These are phyloP conservation scores for Dendrolimus kikuchii DNA, from an alignment of 1,140 invertebrate genomes.

Conservation along the genomic window DNA sequence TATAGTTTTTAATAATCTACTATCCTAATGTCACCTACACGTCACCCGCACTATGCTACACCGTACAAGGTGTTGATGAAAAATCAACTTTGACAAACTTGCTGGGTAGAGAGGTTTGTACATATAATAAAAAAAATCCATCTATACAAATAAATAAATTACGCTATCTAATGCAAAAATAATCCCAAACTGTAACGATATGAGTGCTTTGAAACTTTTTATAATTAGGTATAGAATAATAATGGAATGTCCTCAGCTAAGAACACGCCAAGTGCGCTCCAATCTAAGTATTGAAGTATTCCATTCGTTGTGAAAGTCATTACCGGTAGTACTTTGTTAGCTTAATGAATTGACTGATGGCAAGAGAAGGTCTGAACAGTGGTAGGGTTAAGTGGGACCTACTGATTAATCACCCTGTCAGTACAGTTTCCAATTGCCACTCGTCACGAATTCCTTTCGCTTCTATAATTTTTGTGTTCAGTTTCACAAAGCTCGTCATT, in stretches of 20 bases:
- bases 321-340: constrained; percentile 64
- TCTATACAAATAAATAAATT: no score
- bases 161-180: no score
- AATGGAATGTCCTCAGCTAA: background rate
- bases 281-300: constrained; percentile 36
- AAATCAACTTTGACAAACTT: no score
- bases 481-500: background rate
- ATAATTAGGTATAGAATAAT: no score
- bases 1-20: no score
- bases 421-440: constrained; percentile 61
- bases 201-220: no score
- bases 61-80: no score
- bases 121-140: no score
- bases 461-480: constrained; percentile 38
- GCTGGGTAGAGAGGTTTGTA: no score
- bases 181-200: no score
- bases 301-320: constrained; percentile 50
- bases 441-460: constrained; percentile 53
- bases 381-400: constrained; percentile 64
- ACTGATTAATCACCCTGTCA: constrained; percentile 67
- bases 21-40: no score
- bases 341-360: constrained; percentile 70
- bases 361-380: constrained; percentile 52
- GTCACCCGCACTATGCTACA: no score
- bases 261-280: constrained; percentile 15